Base-by-base conservation (phyloP, 2,797 vertebrate genomes). In the Gila robusta region DNA sequence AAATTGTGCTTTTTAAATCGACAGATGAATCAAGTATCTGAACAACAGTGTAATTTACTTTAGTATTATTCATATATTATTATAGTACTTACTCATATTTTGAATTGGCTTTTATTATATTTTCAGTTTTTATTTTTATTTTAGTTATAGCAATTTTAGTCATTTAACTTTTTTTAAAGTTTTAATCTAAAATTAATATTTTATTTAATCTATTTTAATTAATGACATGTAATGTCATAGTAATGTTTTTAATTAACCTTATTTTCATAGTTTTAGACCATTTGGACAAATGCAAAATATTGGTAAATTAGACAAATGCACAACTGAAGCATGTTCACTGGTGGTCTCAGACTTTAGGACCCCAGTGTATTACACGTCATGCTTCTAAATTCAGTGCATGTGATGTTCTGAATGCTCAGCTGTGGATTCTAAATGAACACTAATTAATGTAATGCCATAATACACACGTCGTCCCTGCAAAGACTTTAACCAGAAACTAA, bases 401-500 rank as follows among this genome's bases (percentile, higher is more conserved):
- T 12, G 21, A 67, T 44, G 35, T 69, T 85, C 10, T 59, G 16
- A 62, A 81, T 81, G 14, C 28, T 81, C 67, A 49, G 71, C 79
- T 81, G 71, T 84, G 70, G 78, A 26, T 76, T 84, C 10, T 32
- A 69, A 81, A 72, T 78, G 11, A 79, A 74, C 28, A 3, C 19
- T 78, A 82, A 84, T 81, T 69, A 82, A 35, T 62, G 62, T 76
- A 62, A 78, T 54, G 41, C 35, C 70, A 66, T 82, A 69, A 71
- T 62, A 35, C 26, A 49, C 52, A 41, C 66, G 41, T 67, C 56
- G 66, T 41, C 67, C n/a, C n/a, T 59, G 16, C 52, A 64, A 9
- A 41, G 17, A 76, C 73, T 77, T 71, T 70, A 56, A 23, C 21
- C 67, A 21, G 16, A 81, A 70, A 67, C n/a, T 32, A 81, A 39